Base-by-base conservation (phyloP, 1,140 invertebrate genomes). In the Glossosoma conforme region DNA sequence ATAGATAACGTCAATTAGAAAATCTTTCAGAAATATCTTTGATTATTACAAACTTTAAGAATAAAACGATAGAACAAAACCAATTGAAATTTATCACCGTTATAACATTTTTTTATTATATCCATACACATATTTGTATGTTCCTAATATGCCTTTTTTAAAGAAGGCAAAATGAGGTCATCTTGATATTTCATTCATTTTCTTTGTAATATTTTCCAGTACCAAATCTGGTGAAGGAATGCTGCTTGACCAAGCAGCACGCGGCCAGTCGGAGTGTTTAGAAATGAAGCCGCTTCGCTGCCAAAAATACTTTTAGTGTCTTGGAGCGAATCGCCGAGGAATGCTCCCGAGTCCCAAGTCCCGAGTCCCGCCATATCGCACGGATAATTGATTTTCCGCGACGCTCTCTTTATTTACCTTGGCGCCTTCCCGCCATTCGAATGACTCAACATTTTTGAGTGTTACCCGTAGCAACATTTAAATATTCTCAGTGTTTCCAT, bases 381-480 rank as follows among this genome's bases (percentile, higher is more conserved):
- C 37, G 36, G 24, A 20, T 30, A 35, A 35, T 13, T 25, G 46
- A 40, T 11, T 41, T 38, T 38, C 36, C 13, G 8, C 13, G 17
- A 5, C 36, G 15, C 11, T 4, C 11, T 49, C 25, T 32, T 14
- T 49, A 49, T 41, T 49, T 49, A 49, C 46, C 20, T 49, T 32
- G 46, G 46, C 37, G 38, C 46, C 25, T 3, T 38, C n/a, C 19
- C 40, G 37, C 42, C 47, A 50, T 42, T 50, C 40, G 21, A 50
- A 17, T 30, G 25, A 30, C n/a, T 30, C 25, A 9, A 30, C n/a
- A 30, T 30, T 30, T 8, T 30, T 8, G 8, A 30, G 25, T 30
- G 25, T 30, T 30, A 9, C 25, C n/a, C 25, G 25, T 30, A 9
- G 25, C 8, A 30, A 9, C n/a, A 30, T 30, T 30, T 9, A 30